Base-by-base conservation (phyloP, 2,888 invertebrate species). In the Hirtodrosophila confusa region DNA sequence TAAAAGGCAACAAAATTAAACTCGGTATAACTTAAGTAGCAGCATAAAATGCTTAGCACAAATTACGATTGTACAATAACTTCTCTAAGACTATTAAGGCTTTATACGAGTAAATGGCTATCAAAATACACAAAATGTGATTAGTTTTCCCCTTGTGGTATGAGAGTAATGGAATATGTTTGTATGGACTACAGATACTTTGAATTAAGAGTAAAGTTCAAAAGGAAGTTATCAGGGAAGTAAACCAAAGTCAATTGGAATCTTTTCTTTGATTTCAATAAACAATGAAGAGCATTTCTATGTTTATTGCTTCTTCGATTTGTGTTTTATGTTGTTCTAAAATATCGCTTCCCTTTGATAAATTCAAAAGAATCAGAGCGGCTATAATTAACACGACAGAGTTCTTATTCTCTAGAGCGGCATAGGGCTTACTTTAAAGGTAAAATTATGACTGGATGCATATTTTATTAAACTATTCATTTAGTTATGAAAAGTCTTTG, bases 11-110 rank as follows among this genome's bases (percentile, higher is more conserved):
- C 37, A 41, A 24, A 74, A 55, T 23, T 35, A 24, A 64, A 66
- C 41, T 48, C 48, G 41, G 44, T 36, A 54, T n/a, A 72, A 69
- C 51, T 55, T 68, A 72, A 31, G 7, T 40, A 53, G 63, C 69
- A 55, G 44, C 54, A 50, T 64, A 7, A 58, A 72, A 71, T 63
- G 54, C 51, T 51, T 58, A 51, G 63, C 54, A 51, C 68, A 68
- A 56, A 44, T 43, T 40, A 71, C 54, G 45, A 55, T 63, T 68
- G 53, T 55, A 72, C 55, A 67, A 35, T 29, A 68, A 68, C 43
- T 44, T 57, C 27, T 69, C 37, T 58, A 69, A 73, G 37, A 70
- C 47, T 51, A 17, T 17, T 17, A 73, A 47, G 62, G 53, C 53
- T 45, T 45, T 49, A 54, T 36, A 51, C 50, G 48, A 40, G 9